Conservation (phyloP, 2,797 vertebrate species). For the Anabacerthia variegaticeps region DNA sequence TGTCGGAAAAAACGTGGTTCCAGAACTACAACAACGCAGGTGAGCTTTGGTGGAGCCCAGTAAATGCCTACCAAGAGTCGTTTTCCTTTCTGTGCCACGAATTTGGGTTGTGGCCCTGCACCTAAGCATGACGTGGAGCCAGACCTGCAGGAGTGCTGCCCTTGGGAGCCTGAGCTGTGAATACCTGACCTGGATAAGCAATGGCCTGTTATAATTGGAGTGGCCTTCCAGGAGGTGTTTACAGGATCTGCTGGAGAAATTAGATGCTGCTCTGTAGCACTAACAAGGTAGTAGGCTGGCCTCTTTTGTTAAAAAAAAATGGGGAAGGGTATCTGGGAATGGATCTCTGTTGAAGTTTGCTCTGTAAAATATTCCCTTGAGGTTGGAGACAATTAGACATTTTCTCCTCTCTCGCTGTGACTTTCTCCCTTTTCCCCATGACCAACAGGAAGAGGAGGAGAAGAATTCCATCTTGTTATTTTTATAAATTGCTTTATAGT, state of each 20-base stretch:
- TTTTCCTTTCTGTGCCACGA: neutral
- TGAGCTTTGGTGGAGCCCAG: slow-evolving; percentile 51
- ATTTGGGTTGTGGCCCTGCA: neutral
- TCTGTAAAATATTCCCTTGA: neutral
- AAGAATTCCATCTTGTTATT: neutral
- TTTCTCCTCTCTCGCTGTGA: neutral
- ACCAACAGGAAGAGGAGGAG: neutral
- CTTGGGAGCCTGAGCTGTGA: neutral
- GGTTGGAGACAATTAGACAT: neutral
- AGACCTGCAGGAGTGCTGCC: neutral
- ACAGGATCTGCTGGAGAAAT: slow-evolving; percentile 1
- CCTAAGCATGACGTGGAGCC: neutral
- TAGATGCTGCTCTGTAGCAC: neutral
- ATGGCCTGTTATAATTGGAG: slow-evolving; percentile 28
- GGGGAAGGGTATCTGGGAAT: neutral
- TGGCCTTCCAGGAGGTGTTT: slow-evolving; percentile 42
- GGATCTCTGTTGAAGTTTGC: neutral
- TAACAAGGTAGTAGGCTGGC: neutral
- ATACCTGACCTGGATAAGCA: slow-evolving; percentile 50
- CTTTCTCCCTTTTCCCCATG: neutral
- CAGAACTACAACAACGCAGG: slow-evolving; percentile 76
- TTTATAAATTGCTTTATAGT: neutral
- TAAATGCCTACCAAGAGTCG: neutral
- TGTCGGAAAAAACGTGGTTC: slow-evolving; percentile 82
- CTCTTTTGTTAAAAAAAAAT: neutral